Evolutionary conservation across 1,140 invertebrate genomes (phyloP), one percentile per base, ranked within the genome.

Genomic region (Pinna nobilis): DNA sequence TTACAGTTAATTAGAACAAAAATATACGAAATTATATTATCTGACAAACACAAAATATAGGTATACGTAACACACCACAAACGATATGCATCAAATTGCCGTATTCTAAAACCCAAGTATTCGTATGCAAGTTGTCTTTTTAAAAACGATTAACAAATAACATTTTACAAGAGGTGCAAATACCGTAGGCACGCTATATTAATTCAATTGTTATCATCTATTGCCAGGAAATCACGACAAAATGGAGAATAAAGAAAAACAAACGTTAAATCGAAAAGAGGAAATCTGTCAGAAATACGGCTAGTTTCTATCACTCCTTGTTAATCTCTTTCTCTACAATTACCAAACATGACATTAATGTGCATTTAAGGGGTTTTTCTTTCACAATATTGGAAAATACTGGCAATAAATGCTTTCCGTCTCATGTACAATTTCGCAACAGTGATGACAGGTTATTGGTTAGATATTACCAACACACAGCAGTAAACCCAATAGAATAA

Each of bases 381-480:
- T 9, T 9, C n/a, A n/a, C 9, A 11, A 44, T 44, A 44, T 44
- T 44, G 39, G n/a, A 9, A 11, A n/a, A 9, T n/a, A n/a, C 9
- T n/a, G n/a, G n/a, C n/a, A n/a, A 44, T 44, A n/a, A 44, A 11
- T 44, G 39, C n/a, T 44, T 44, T 44, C n/a, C 39, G 39, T 44
- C n/a, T 44, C 39, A 44, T 44, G n/a, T 44, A n/a, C 39, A n/a
- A n/a, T 44, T 44, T 44, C n/a, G 39, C n/a, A n/a, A n/a, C 39
- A n/a, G n/a, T n/a, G n/a, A n/a, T 44, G 39, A 44, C 39, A 44
- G 39, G 9, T 44, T 44, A 44, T 44, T 11, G 39, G 9, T n/a
- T 11, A 11, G 9, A 11, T 44, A 44, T 44, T 44, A 44, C 39
- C 39, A 44, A n/a, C 9, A 44, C 9, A 44, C 9, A 9, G 39